A percentile compares a stretch with the other conserved stretches of the same genome.
Evolutionary conservation across 1,140 invertebrate species (phyloP).

Genomic region (Aphaenogaster ashmeadi): DNA sequence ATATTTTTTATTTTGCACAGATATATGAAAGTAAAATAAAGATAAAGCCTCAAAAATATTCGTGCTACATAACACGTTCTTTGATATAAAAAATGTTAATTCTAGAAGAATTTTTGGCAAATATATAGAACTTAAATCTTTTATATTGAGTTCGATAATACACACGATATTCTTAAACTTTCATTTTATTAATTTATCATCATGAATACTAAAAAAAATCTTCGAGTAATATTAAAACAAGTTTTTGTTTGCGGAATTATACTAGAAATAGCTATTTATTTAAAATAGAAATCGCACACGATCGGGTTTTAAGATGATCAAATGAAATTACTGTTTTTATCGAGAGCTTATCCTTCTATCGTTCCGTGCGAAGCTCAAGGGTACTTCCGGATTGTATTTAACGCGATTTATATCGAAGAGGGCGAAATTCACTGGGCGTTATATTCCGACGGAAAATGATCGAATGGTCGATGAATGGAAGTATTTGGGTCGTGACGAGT

Average conservation of each 20-base stretch:
- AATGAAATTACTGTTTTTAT: slow-evolving; percentile 45
- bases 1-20: slow-evolving; percentile 17
- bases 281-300: slow-evolving; percentile 34
- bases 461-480: slow-evolving; percentile 58
- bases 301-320: slow-evolving; percentile 33
- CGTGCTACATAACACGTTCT: neutral
- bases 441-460: slow-evolving; percentile 57
- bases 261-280: slow-evolving; percentile 14
- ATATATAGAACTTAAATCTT: neutral
- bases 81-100: slow-evolving; percentile 29
- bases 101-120: neutral
- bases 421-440: slow-evolving; percentile 28
- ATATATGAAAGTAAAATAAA: neutral
- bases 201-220: neutral
- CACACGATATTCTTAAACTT: neutral
- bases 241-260: slow-evolving; percentile 4
- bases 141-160: neutral
- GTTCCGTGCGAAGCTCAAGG: slow-evolving; percentile 15
- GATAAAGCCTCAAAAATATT: slow-evolving; percentile 6
- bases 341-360: slow-evolving; percentile 32
- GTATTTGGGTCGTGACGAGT: slow-evolving; percentile 70
- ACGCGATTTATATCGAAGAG: slow-evolving; percentile 47
- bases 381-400: slow-evolving; percentile 51
- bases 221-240: neutral
- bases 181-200: neutral